A percentile compares a stretch with the other conserved stretches of the same genome.
Evolutionary conservation across 2,888 invertebrate species (phyloP).

Genomic region (Spisula subtruncata): DNA sequence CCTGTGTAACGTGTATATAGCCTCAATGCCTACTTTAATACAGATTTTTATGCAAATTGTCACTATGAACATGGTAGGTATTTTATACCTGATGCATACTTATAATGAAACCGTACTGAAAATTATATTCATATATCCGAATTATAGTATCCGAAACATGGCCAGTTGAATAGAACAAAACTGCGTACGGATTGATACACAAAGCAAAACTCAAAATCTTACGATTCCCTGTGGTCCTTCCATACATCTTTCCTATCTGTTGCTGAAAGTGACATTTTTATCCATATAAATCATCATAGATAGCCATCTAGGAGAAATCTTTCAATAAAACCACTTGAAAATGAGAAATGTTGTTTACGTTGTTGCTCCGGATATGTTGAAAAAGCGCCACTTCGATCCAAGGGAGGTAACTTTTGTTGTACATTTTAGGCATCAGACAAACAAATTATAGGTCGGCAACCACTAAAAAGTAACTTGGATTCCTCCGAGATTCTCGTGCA

Average conservation of each 20-base stretch:
- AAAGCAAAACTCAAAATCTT: constrained; percentile 39
- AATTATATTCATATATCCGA: not conserved
- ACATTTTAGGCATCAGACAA: not conserved
- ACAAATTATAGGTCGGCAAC: not conserved
- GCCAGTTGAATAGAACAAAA: not conserved
- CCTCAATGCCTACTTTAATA: too few species aligned
- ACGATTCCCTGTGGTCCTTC: constrained; percentile 76
- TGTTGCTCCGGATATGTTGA: constrained; percentile 56
- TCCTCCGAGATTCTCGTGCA: too few species aligned
- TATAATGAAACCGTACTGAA: not conserved
- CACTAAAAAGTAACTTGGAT: too few species aligned
- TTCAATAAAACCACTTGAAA: constrained; percentile 32
- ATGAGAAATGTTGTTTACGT: constrained; percentile 58
- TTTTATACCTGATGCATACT: too few species aligned
- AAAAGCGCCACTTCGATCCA: constrained; percentile 9
- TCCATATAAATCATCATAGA: constrained; percentile 22
- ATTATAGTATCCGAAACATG: not conserved
- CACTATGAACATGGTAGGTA: too few species aligned
- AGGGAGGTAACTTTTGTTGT: not conserved
- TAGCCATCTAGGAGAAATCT: not conserved
- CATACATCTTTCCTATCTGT: constrained; percentile 72
- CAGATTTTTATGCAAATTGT: too few species aligned
- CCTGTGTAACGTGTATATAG: too few species aligned
- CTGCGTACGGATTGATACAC: not conserved
- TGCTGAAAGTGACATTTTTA: constrained; percentile 73